Percentiles rank a stretch among this genome's conserved stretches.
These are phyloP conservation scores for Drosophila paulistorum DNA, from an alignment of 1,140 invertebrate genomes.

Conservation along the genomic window DNA sequence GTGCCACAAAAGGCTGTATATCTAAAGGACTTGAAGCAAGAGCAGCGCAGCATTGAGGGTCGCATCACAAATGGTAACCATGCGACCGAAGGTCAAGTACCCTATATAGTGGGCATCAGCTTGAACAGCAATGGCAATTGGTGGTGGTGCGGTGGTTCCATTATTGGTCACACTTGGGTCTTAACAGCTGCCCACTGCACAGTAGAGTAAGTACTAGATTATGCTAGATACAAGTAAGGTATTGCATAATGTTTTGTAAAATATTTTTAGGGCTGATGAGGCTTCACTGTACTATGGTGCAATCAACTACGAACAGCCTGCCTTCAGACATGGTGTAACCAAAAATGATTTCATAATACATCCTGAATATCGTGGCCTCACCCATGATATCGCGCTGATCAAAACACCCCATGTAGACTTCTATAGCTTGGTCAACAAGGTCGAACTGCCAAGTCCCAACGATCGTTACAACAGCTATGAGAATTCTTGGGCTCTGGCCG, in stretches of 20 bases:
- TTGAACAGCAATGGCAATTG: slow-evolving; percentile 65
- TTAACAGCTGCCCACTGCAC: slow-evolving; percentile 86
- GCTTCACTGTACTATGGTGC: slow-evolving; percentile 68
- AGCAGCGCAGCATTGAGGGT: slow-evolving; percentile 45
- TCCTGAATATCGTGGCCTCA: slow-evolving; percentile 10
- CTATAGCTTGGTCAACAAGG: slow-evolving; percentile 50
- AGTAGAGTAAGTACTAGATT: not conserved
- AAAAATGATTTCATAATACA: slow-evolving; percentile 47
- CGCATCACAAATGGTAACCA: slow-evolving; percentile 73
- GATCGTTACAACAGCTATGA: slow-evolving; percentile 52
- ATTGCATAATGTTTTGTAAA: too few species aligned
- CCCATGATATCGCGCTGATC: slow-evolving; percentile 50
- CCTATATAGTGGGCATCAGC: slow-evolving; percentile 83
- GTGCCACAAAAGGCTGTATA: slow-evolving; percentile 23
- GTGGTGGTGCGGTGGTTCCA: slow-evolving; percentile 86
- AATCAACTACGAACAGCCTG: slow-evolving; percentile 50
- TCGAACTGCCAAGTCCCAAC: slow-evolving; percentile 54
- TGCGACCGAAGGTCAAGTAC: slow-evolving; percentile 83
- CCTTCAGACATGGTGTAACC: slow-evolving; percentile 42
- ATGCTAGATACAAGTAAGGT: not conserved
- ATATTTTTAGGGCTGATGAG: slow-evolving; percentile 27
- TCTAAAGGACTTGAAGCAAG: slow-evolving; percentile 24
- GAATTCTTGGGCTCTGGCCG: slow-evolving; percentile 41
- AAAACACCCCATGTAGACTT: slow-evolving; percentile 54
- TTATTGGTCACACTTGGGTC: slow-evolving; percentile 84